Conservation (phyloP, 1,140 invertebrate species). For the Trinorchestia longiramus region DNA sequence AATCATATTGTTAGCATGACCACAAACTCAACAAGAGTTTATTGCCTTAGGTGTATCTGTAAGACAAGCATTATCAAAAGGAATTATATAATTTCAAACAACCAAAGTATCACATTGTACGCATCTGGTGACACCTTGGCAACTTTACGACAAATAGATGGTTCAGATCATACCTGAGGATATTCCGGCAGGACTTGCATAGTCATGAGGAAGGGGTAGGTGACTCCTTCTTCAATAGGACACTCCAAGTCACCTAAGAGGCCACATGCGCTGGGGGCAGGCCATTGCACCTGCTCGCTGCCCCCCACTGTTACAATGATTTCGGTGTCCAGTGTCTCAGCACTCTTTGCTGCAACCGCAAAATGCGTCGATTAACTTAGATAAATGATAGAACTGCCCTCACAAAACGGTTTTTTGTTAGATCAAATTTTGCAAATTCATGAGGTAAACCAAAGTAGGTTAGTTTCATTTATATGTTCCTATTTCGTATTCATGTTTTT, state of each 20-base stretch:
- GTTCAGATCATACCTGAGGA: neutral
- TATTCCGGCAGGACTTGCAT: constrained; percentile 33
- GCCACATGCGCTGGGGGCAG: constrained; percentile 32
- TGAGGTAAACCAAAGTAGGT: too few species aligned
- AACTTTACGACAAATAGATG: too few species aligned
- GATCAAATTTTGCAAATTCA: too few species aligned
- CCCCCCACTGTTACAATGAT: neutral
- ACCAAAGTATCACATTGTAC: too few species aligned
- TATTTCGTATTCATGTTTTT: too few species aligned
- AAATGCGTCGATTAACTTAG: neutral
- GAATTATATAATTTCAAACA: neutral
- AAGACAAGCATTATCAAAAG: neutral
- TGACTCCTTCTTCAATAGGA: constrained; percentile 10
- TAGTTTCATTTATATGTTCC: too few species aligned
- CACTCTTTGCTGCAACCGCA: neutral
- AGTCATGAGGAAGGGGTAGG: constrained; percentile 9
- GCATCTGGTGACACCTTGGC: too few species aligned
- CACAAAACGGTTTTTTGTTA: too few species aligned
- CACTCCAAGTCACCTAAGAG: neutral
- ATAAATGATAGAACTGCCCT: too few species aligned
- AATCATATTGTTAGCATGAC: too few species aligned
- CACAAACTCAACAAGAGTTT: too few species aligned
- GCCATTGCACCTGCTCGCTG: constrained; percentile 12
- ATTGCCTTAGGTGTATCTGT: neutral
- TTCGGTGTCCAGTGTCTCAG: neutral